Base-by-base conservation (phyloP, 1,140 invertebrate genomes). In the Batillaria attramentaria region DNA sequence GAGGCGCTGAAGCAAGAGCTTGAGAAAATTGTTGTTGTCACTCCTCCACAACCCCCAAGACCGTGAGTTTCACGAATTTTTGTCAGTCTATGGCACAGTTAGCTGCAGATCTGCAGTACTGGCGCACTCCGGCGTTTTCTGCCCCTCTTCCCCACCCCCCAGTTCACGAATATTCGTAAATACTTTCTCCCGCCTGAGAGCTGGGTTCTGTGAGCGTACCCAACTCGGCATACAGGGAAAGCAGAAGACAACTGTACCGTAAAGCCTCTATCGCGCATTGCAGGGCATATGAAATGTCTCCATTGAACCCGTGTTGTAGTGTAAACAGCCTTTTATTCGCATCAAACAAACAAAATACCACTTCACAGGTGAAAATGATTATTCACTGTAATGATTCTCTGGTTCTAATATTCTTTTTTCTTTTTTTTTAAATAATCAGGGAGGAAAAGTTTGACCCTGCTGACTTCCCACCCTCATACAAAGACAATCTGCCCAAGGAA, bases 401-500 rank as follows among this genome's bases (percentile, higher is more conserved):
- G 10, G 37, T 75, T 41, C 33, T 39, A 42, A 31, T 31, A 28
- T 37, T 54, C 35, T 43, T 78, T 20, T 24, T 3, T 35, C 57
- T 37, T 43, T 72, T 68, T 60, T 39, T 10, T 54, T 33, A n/a
- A 66, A 70, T 24, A n/a, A 43, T 28, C 57, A 79, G 70, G 74
- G 83, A 80, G 46, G 86, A 89, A 82, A 81, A 84, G 46, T 90
- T 90, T 88, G 86, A 90, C 80, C 83, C 85, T 41, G 76, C 83
- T 28, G 87, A 90, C 66, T 91, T 95, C 87, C 95, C 96, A 0
- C 89, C 92, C 57, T 93, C 93, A 62, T 97, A 97, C 88, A 94
- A 93, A 77, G 93, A 92, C 57, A 94, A 96, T 84, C 94, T 91
- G 13, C 91, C 93, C 31, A 96, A 96, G 87, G 97, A 98, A 89